Conservation (phyloP, 2,888 invertebrate species). For the Sphecodes monilicornis region DNA sequence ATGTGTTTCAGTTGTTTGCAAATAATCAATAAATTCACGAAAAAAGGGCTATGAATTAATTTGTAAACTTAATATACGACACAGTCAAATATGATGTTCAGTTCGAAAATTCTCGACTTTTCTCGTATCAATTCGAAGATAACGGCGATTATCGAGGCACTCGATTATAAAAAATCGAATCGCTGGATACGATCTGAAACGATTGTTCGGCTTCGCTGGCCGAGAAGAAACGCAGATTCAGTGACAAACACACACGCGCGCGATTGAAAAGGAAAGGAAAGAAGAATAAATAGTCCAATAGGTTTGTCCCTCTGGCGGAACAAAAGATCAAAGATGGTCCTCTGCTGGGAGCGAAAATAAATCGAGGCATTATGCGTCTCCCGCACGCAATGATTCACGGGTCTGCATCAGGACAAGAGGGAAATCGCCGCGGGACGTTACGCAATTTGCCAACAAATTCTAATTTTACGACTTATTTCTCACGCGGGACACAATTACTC, state of each 20-base stretch:
- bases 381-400: slow-evolving; percentile 55
- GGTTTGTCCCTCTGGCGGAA: background rate
- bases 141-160: background rate
- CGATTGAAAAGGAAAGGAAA: background rate
- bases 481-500: slow-evolving; percentile 31
- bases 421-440: slow-evolving; percentile 30
- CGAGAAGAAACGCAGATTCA: background rate
- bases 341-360: slow-evolving; percentile 52
- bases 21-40: background rate
- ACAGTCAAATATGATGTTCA: background rate
- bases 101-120: background rate
- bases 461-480: slow-evolving; percentile 55
- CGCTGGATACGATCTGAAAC: background rate
- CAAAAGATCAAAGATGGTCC: slow-evolving; percentile 58
- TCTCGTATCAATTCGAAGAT: background rate
- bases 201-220: background rate
- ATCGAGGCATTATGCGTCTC: slow-evolving; percentile 61
- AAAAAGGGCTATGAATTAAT: background rate
- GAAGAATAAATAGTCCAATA: background rate
- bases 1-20: background rate
- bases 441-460: slow-evolving; percentile 52
- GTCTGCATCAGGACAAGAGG: slow-evolving; percentile 24
- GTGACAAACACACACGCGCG: background rate
- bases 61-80: background rate
- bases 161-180: background rate